A percentile compares a stretch with the other conserved stretches of the same genome.
Evolutionary conservation across 53 echinoderm and acorn worm genomes (phyloP).

Genomic region (Holothuria scabra): DNA sequence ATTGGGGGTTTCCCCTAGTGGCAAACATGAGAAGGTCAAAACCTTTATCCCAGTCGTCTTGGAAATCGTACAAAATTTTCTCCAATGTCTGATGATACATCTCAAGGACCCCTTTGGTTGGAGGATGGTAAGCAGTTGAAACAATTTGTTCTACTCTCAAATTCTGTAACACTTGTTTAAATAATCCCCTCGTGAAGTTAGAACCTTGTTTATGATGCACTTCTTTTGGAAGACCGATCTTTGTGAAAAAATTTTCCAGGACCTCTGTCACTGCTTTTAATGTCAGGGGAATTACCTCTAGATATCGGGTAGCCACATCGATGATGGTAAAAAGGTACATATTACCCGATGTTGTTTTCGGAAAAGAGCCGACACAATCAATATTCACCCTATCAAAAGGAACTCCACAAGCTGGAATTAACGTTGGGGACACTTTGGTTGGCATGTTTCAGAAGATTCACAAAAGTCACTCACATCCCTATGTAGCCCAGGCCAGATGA

Average conservation of each 20-base stretch:
- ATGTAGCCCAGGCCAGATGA: constrained; percentile 67
- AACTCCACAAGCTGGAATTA: constrained; percentile 65
- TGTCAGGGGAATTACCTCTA: constrained; percentile 68
- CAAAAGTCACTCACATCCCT: constrained; percentile 60
- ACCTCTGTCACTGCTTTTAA: constrained; percentile 58
- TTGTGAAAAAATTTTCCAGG: constrained; percentile 61
- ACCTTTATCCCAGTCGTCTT: constrained; percentile 65
- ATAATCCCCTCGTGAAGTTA: constrained; percentile 53
- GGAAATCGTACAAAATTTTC: constrained; percentile 33
- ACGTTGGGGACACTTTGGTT: constrained; percentile 33
- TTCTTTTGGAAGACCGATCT: constrained; percentile 58
- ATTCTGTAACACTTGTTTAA: constrained; percentile 36
- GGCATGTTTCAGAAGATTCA: constrained; percentile 66
- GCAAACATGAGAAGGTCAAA: constrained; percentile 69
- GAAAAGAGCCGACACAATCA: constrained; percentile 77
- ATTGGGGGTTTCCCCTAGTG: constrained; percentile 46
- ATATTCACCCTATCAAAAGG: constrained; percentile 70
- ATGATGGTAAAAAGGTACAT: constrained; percentile 70
- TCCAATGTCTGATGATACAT: constrained; percentile 64
- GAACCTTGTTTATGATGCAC: constrained; percentile 65
- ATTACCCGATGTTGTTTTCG: constrained; percentile 63
- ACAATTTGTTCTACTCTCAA: constrained; percentile 26
- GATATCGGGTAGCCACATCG: constrained; percentile 63
- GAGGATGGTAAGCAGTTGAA: constrained; percentile 56
- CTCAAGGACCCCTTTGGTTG: constrained; percentile 61